Percentiles rank a stretch among this genome's conserved stretches.
phyloP scores from a whole-genome alignment of 2,113 vertebrate genomes.

The Cottus gobio region DNA sequence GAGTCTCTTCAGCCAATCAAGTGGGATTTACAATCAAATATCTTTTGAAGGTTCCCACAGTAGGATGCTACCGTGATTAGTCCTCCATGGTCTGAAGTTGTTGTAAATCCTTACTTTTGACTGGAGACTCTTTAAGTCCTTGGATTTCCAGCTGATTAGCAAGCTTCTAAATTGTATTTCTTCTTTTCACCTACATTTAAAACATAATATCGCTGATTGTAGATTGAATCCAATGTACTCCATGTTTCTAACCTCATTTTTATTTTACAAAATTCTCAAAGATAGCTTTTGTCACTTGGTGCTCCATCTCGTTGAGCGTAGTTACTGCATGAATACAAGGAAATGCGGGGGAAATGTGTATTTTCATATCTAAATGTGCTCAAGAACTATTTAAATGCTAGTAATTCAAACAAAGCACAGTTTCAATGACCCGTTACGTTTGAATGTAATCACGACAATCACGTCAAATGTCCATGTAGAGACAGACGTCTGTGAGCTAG shows the following conservation, averaged over 20 bases:
- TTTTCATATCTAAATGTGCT: no score
- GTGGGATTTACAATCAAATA: conserved; percentile 7
- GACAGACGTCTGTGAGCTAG: no score
- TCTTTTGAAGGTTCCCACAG: not conserved
- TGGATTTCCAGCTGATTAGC: not conserved
- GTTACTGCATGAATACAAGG: not conserved
- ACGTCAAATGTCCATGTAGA: not conserved
- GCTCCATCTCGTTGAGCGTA: not conserved
- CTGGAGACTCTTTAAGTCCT: not conserved
- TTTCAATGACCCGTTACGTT: not conserved
- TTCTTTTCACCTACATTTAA: not conserved
- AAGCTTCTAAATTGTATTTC: not conserved
- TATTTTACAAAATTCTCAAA: not conserved
- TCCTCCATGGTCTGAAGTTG: not conserved
- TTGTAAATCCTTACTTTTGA: not conserved
- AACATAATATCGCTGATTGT: not conserved
- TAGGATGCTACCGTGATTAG: not conserved
- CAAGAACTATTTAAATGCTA: no score
- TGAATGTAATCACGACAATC: not conserved
- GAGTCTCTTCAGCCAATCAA: not conserved
- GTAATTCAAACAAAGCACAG: no score
- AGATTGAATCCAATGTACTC: not conserved
- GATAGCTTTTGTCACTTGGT: not conserved
- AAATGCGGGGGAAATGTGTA: no score
- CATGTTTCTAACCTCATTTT: not conserved